Percentiles rank a stretch among this genome's conserved stretches.
phyloP scores from a whole-genome alignment of 2,797 vertebrate species.

The Poeciliopsis infans region DNA sequence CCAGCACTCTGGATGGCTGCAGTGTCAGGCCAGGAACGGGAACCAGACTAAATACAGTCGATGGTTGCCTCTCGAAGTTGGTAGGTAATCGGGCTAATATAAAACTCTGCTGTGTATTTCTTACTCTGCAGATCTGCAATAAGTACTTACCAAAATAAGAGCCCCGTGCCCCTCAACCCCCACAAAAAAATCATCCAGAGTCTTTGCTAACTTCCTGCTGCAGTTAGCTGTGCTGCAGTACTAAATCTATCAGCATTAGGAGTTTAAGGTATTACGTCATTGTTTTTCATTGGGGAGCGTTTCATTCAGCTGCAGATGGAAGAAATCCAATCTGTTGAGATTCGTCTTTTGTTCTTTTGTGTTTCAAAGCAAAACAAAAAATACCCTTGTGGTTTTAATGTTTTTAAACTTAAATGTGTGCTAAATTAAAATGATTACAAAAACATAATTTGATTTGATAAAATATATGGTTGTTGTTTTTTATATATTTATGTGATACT shows the following conservation, averaged over 20 bases:
- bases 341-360: too few species aligned
- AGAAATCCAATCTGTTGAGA: not conserved
- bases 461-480: too few species aligned
- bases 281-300: not conserved
- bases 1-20: conserved; percentile 21
- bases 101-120: not conserved
- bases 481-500: too few species aligned
- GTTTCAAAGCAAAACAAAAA: not conserved
- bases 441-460: too few species aligned
- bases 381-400: too few species aligned
- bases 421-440: too few species aligned
- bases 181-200: not conserved
- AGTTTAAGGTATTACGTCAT: not conserved
- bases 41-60: not conserved
- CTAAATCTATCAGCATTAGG: not conserved
- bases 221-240: not conserved
- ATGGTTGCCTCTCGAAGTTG: conserved; percentile 44
- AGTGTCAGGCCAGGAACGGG: conserved; percentile 63
- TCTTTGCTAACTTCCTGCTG: not conserved
- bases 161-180: not conserved
- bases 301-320: not conserved
- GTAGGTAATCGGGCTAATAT: conserved; percentile 38
- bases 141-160: not conserved
- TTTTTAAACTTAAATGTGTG: too few species aligned
- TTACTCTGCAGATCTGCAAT: not conserved